A percentile compares a stretch with the other conserved stretches of the same genome.
phyloP scores from a whole-genome alignment of 2,113 vertebrate genomes.

The Edolisoma coerulescens region DNA sequence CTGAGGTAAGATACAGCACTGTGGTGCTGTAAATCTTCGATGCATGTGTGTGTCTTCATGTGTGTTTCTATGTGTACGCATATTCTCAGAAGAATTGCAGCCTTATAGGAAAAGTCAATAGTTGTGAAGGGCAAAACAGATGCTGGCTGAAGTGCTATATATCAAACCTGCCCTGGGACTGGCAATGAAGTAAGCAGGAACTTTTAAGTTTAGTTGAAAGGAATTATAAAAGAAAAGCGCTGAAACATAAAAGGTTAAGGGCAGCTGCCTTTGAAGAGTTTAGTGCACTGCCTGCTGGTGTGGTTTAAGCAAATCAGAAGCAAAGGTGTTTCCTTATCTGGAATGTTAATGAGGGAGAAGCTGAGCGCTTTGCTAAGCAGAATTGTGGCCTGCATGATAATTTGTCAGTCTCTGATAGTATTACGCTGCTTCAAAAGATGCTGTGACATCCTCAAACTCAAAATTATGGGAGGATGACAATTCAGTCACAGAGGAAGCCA shows the following conservation, averaged over 20 bases:
- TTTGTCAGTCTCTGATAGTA: not conserved
- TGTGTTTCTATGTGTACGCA: not conserved
- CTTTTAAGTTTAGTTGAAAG: slow-evolving; percentile 17
- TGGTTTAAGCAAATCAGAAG: slow-evolving; percentile 53
- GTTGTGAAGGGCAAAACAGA: not conserved
- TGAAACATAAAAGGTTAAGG: slow-evolving; percentile 1
- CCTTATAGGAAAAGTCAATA: not conserved
- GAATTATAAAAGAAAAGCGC: not conserved
- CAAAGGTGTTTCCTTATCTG: slow-evolving; percentile 17
- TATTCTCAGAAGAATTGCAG: not conserved
- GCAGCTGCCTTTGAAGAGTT: slow-evolving; percentile 25
- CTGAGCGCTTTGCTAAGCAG: not conserved
- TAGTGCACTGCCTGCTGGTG: not conserved
- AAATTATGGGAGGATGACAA: not conserved
- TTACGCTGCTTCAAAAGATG: not conserved
- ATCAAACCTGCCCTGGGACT: not conserved
- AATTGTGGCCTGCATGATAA: slow-evolving; percentile 17
- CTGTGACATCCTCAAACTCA: not conserved
- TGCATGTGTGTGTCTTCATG: not conserved
- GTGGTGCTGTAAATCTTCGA: not conserved
- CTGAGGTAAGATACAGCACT: not conserved
- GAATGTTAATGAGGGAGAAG: slow-evolving; percentile 37
- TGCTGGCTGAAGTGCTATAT: not conserved
- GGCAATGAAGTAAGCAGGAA: not conserved
- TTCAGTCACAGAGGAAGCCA: not conserved